Conservation (phyloP, 1,140 invertebrate species). For the Zaprionus ornatus region DNA sequence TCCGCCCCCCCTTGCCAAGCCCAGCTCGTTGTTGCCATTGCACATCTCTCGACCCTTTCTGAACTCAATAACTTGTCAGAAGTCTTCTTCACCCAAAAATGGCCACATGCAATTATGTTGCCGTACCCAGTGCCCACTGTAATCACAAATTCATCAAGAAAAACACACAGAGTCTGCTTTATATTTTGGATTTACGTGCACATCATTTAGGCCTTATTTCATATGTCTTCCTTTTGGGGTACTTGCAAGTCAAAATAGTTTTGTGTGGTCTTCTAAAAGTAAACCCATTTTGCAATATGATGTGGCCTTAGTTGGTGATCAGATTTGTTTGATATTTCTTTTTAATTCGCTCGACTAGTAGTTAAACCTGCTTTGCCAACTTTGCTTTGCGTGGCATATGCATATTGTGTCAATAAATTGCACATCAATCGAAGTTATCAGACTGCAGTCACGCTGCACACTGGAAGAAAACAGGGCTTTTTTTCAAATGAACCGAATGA, state of each 20-base stretch:
- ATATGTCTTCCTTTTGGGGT: background rate
- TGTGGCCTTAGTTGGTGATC: background rate
- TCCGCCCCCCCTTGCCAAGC: conserved; percentile 10
- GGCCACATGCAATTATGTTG: conserved; percentile 74
- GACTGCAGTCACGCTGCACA: conserved; percentile 20
- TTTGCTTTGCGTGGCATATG: conserved; percentile 16
- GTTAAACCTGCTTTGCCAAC: background rate
- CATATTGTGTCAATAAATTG: conserved; percentile 66
- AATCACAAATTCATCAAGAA: conserved; percentile 1
- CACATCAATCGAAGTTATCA: conserved; percentile 47
- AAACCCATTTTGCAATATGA: background rate
- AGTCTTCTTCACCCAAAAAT: conserved; percentile 29
- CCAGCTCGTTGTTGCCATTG: conserved; percentile 45
- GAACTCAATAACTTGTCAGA: conserved; percentile 31
- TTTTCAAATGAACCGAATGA: no score
- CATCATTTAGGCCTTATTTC: background rate
- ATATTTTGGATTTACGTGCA: background rate
- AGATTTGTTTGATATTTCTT: background rate
- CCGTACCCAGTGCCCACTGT: conserved; percentile 41
- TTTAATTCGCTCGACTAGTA: background rate
- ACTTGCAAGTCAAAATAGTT: background rate
- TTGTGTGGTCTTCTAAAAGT: background rate
- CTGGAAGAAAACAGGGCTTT: no score
- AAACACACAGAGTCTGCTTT: background rate
- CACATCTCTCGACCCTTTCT: conserved; percentile 42